Evolutionary conservation across 2,888 invertebrate species (phyloP).

Genomic region (Caenorhabditis virilis): DNA sequence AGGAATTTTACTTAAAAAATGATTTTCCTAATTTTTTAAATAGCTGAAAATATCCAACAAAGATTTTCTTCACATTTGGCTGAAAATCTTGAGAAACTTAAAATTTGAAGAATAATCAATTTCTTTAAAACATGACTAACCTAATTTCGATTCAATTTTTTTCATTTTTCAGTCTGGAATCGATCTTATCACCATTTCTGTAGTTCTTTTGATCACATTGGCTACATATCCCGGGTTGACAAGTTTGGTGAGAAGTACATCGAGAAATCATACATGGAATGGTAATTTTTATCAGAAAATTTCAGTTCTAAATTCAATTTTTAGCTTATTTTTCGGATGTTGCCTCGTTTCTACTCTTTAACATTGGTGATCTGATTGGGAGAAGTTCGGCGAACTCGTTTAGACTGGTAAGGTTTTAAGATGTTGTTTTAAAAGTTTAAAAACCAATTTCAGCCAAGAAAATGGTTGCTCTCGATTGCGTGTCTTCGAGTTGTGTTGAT

Average conservation of each 20-base stretch:
- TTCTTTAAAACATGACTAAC: background rate
- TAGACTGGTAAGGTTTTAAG: constrained; percentile 26
- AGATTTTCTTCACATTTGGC: no score
- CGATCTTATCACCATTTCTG: constrained; percentile 18
- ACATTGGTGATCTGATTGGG: constrained; percentile 46
- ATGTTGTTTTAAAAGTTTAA: background rate
- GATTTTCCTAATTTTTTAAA: no score
- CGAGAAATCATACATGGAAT: constrained; percentile 46
- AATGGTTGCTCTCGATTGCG: constrained; percentile 20
- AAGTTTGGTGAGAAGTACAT: constrained; percentile 42
- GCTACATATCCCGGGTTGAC: constrained; percentile 50
- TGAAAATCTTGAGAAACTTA: constrained; percentile 15
- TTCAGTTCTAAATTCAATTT: constrained; percentile 1
- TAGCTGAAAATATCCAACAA: no score
- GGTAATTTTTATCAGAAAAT: constrained; percentile 15
- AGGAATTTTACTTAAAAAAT: no score
- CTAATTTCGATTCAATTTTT: no score
- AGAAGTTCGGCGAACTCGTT: constrained; percentile 33
- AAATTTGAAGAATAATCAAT: background rate
- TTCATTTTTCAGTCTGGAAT: constrained; percentile 12
- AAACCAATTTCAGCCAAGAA: constrained; percentile 21
- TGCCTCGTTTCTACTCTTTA: constrained; percentile 51
- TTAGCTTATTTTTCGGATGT: constrained; percentile 52
- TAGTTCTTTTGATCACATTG: constrained; percentile 41
- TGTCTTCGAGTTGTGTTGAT: constrained; percentile 29